A percentile compares a stretch with the other conserved stretches of the same genome.
Conservation (phyloP, 2,113 vertebrate species). For the Tachysurus vachellii region DNA sequence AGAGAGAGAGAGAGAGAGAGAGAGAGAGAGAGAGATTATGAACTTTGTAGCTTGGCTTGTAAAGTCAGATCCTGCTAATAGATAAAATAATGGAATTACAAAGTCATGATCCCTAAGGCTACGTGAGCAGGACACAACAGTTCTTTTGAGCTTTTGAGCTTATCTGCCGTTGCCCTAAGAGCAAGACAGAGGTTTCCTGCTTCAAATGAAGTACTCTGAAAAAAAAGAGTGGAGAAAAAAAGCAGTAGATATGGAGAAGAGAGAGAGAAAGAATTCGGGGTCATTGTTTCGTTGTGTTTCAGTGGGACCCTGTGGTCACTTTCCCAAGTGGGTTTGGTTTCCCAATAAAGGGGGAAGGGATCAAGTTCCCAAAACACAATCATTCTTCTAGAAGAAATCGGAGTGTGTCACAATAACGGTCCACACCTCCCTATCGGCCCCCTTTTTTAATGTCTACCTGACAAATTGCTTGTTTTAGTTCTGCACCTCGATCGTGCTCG, state of each 20-base stretch:
- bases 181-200: neutral
- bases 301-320: slow-evolving; percentile 60
- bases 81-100: neutral
- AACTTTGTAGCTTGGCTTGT: neutral
- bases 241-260: neutral
- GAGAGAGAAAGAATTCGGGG: slow-evolving; percentile 7
- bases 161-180: neutral
- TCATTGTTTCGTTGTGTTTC: slow-evolving; percentile 49
- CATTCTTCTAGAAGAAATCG: slow-evolving; percentile 37
- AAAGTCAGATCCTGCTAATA: neutral
- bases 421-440: slow-evolving; percentile 32
- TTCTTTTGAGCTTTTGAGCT: neutral
- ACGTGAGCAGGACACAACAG: neutral
- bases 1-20: too few species aligned
- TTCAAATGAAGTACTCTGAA: slow-evolving; percentile 4
- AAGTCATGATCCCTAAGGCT: neutral
- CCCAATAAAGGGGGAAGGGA: slow-evolving; percentile 49
- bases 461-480: neutral
- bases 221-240: neutral
- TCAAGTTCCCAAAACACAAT: slow-evolving; percentile 63
- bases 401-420: slow-evolving; percentile 37
- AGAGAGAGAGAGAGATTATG: neutral
- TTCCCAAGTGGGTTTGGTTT: slow-evolving; percentile 75
- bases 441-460: neutral
- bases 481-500: neutral